Base-by-base conservation (phyloP, 2,888 invertebrate genomes). In the Thumatha senex region DNA sequence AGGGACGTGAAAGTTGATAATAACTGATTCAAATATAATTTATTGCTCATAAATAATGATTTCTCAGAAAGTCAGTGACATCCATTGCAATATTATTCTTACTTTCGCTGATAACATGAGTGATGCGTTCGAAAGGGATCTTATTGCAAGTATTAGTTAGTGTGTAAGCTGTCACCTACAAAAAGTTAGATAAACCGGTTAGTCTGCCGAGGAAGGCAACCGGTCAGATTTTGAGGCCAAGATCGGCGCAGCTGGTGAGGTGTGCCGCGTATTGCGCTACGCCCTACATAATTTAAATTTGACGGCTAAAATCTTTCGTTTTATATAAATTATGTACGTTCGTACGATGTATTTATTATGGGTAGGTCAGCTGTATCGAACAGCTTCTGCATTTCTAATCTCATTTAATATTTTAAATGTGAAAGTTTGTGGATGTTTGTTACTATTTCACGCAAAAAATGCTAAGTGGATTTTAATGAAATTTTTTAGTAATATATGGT, bases 141-240 rank as follows among this genome's bases (percentile, higher is more conserved):
- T 58, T 61, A 62, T 74, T 68, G 69, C 70, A 70, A 73, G 76
- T 74, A 72, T 71, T 69, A 69, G 56, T 69, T 62, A 71, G 73
- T 76, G 73, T 24, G 18, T 24, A 24, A 24, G 81, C 73, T 78
- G 79, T 79, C 80, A 74, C 61, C 62, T 76, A 71, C 70, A 73
- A 76, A 74, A 72, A 70, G 76, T 79, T 77, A 76, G 70, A 70
- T 70, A 80, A 89, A 89, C 90, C 90, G 89, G 90, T 89, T 80
- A 76, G 24, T 41, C 70, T 68, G 60, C 81, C 89, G 83, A 87
- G 89, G 84, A 89, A 83, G 89, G 89, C 70, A 85, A 83, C 88
- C 82, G 85, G 82, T 83, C 80, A 73, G 74, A 73, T 78, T 84
- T 82, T 82, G 84, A 84, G 90, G 87, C 83, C 88, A 84, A 83